Evolutionary conservation across 2,113 vertebrate genomes (phyloP), one percentile per base, ranked within the genome.

Genomic region (Anhinga rufa): DNA sequence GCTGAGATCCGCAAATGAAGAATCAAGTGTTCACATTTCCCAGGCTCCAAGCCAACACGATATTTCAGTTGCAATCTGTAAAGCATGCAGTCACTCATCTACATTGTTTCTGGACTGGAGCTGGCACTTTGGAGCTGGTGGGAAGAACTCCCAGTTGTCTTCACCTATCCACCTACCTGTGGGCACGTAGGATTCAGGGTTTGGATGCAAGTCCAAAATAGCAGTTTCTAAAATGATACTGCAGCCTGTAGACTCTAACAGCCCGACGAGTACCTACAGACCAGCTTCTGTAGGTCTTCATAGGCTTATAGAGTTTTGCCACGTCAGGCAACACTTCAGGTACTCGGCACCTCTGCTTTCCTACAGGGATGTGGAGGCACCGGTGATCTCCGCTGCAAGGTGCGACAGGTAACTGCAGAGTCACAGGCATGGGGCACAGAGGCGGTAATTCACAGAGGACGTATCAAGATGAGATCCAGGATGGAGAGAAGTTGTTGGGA

Each of bases 91-190:
- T 94, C 89, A 94, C 84, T 87, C 84, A 87, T 89, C 78, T 20
- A 84, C 84, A 84, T 93, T 97, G 94, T 95, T 83, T 92, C 68
- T 84, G 93, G 93, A 91, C 89, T 79, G 86, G 95, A 89, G 92
- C 86, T 93, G 95, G 69, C 72, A 19, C 86, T 91, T 38, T 5
- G 24, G 64, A 92, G 91, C 60, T 86, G 42, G 91, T 97, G 95
- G 96, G 95, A 95, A 84, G 93, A 91, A 12, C 86, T 95, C 77
- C 61, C 77, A 84, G 91, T 95, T 95, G 65, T 95, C 94, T 95
- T 97, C 96, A 95, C 93, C 86, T 91, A 68, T 79, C 95, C 95
- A 95, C 96, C 94, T 95, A 97, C 94, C 52, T 71, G 24, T 31
- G 55, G 42, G 31, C 44, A 92, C 0, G 57, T 93, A 87, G 93